Percentiles rank a stretch among this genome's conserved stretches.
Conservation (phyloP, 2,888 invertebrate species). For the Teleogryllus oceanicus region DNA sequence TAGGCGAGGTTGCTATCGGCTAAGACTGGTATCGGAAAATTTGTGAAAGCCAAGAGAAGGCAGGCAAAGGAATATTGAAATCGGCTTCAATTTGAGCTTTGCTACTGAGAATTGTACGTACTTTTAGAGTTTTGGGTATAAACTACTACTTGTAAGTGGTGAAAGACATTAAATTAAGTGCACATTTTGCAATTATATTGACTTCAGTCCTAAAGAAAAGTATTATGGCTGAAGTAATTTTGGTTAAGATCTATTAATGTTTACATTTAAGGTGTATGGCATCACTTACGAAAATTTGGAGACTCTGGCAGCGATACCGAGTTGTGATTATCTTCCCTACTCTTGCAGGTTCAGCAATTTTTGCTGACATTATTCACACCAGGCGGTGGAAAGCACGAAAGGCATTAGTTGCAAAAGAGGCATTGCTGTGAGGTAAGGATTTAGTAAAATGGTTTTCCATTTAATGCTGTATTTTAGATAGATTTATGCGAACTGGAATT, state of each 20-base stretch:
- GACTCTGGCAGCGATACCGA: slow-evolving; percentile 60
- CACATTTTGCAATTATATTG: too few species aligned
- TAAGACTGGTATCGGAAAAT: too few species aligned
- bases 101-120: too few species aligned
- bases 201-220: too few species aligned
- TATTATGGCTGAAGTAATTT: too few species aligned
- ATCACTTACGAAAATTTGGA: slow-evolving; percentile 37
- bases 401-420: slow-evolving; percentile 29
- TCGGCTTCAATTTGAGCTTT: too few species aligned
- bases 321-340: slow-evolving; percentile 66
- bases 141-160: too few species aligned
- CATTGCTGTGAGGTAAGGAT: not conserved
- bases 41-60: too few species aligned
- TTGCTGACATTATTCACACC: slow-evolving; percentile 69
- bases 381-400: slow-evolving; percentile 64
- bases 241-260: not conserved
- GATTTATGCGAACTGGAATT: not conserved
- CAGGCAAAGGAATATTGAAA: too few species aligned
- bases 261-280: not conserved
- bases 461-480: not conserved
- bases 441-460: not conserved
- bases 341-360: slow-evolving; percentile 58
- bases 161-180: too few species aligned
- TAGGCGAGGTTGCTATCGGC: too few species aligned
- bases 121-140: too few species aligned